Evolutionary conservation across 1,140 invertebrate genomes (phyloP), one percentile per base, ranked within the genome.

Genomic region (Pemphigus obesinymphae): DNA sequence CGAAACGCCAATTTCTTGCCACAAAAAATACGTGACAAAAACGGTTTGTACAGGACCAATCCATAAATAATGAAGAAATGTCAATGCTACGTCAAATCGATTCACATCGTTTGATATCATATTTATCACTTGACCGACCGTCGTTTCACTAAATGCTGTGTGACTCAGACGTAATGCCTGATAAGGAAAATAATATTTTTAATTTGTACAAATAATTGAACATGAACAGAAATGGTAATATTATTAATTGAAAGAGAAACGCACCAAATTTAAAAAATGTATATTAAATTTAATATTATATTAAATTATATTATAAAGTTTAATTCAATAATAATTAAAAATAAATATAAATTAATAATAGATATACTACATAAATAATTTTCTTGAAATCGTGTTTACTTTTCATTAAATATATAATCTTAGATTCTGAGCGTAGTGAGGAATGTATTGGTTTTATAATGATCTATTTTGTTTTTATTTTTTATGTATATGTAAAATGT

Each of bases 31-130:
- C 3, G 92, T 90, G 61, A 94, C 89, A 82, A 94, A 90, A 55
- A 92, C 87, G 5, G 93, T 92, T 85, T 96, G 93, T 15, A 96
- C 84, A 0, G 96, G 94, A 0, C 94, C 95, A 72, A 95, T 89
- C 92, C 92, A 94, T 83, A 94, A 88, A 85, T 92, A 93, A 86
- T 94, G 93, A 13, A 93, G 86, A 85, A 93, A 92, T 72, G 90
- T 88, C 20, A 92, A 87, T 1, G 90, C 90, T 58, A 90, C 88
- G 85, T 94, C 93, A 84, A 94, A 91, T 34, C 91, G 89, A 82
- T 91, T 91, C 68, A 94, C 92, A 86, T 98, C 96, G 87, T 97
- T 98, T 13, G 95, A 96, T 82, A 98, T 89, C 10, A 98, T 89
- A 87, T 97, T 98, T 13, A 97, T 93, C 85, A 97, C 92, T 88